These are phyloP conservation scores for Melospiza georgiana DNA, from an alignment of 2,113 vertebrate genomes.

Conservation along the genomic window DNA sequence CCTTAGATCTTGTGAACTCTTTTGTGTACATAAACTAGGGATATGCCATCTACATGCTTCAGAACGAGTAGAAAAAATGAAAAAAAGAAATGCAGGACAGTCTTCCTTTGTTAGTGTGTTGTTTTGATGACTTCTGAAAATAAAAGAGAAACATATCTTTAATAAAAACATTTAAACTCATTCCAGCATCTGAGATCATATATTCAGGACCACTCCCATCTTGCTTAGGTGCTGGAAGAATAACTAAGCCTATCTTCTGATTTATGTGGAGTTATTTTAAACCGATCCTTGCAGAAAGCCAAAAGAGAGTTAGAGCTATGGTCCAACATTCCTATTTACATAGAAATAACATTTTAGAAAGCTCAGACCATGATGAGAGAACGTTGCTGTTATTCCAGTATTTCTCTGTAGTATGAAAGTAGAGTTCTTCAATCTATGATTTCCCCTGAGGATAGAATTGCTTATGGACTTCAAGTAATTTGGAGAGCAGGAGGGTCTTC, in stretches of 20 bases:
- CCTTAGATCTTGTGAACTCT: background rate
- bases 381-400: background rate
- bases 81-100: background rate
- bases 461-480: background rate
- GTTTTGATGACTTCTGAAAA: background rate
- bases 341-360: background rate
- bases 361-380: background rate
- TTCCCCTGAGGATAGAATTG: background rate
- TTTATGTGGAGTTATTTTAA: background rate
- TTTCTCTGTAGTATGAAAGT: background rate
- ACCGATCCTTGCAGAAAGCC: background rate
- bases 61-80: background rate
- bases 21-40: background rate
- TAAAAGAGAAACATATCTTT: background rate
- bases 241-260: background rate
- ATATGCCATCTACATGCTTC: background rate
- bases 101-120: background rate
- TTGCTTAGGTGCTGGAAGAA: background rate
- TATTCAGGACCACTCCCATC: background rate
- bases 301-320: background rate
- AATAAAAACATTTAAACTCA: background rate
- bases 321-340: background rate
- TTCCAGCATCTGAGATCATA: background rate
- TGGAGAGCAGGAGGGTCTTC: background rate
- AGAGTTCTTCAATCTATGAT: background rate